Evolutionary conservation across 2,888 invertebrate genomes (phyloP).

Genomic region (Cremastobaeus sp.): DNA sequence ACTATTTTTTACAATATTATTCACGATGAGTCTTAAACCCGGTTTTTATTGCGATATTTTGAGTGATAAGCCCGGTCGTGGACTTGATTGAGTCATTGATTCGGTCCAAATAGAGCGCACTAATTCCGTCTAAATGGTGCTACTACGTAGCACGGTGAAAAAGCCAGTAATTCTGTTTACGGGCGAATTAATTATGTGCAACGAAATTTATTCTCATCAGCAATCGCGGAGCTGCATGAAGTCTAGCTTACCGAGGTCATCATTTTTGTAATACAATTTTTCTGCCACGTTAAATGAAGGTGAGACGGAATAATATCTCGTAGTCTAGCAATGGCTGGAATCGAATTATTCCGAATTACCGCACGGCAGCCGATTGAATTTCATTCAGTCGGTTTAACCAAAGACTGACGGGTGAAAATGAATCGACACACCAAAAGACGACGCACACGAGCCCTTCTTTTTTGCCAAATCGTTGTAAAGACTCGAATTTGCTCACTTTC

Average conservation of each 20-base stretch:
- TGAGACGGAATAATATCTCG: slow-evolving; percentile 45
- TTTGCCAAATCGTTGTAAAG: slow-evolving; percentile 34
- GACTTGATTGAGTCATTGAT: too few species aligned
- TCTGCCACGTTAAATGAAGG: slow-evolving; percentile 20
- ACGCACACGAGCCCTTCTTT: slow-evolving; percentile 25
- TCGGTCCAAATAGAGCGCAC: too few species aligned
- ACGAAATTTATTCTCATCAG: neutral
- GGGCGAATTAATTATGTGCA: slow-evolving; percentile 20
- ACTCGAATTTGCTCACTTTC: too few species aligned
- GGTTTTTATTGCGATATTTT: too few species aligned
- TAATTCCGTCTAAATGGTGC: too few species aligned
- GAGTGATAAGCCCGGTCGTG: too few species aligned
- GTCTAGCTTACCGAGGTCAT: slow-evolving; percentile 13
- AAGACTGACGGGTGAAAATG: slow-evolving; percentile 57
- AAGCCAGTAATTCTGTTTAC: neutral
- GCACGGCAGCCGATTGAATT: slow-evolving; percentile 51
- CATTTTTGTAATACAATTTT: slow-evolving; percentile 38
- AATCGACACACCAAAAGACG: slow-evolving; percentile 50
- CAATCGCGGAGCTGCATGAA: slow-evolving; percentile 15
- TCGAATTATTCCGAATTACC: slow-evolving; percentile 58
- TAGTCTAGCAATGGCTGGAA: slow-evolving; percentile 27
- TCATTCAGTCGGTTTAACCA: slow-evolving; percentile 52
- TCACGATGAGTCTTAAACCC: too few species aligned
- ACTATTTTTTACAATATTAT: too few species aligned
- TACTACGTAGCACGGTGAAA: too few species aligned